Evolutionary conservation across 2,113 vertebrate genomes (phyloP).

Genomic region (Dasyornis broadbenti): DNA sequence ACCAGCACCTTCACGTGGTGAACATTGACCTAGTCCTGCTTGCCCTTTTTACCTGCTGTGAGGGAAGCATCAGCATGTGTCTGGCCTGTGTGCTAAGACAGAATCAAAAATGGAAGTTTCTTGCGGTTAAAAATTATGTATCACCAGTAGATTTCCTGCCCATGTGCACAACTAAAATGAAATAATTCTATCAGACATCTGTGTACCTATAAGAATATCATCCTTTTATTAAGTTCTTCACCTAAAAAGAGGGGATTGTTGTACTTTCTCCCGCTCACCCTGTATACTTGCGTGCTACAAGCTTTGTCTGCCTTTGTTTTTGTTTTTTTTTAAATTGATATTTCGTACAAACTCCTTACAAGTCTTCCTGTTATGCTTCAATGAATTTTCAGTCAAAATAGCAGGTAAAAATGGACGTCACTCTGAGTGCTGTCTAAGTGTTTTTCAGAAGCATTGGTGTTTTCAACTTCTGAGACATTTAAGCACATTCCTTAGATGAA

Average conservation of each 20-base stretch:
- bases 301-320: neutral
- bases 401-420: neutral
- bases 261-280: neutral
- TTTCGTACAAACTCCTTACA: neutral
- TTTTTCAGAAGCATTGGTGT: neutral
- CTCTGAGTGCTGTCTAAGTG: neutral
- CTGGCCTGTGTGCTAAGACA: neutral
- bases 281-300: neutral
- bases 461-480: neutral
- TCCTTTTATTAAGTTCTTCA: neutral
- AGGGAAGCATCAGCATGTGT: neutral
- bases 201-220: neutral
- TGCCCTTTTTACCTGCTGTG: neutral
- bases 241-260: neutral
- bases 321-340: neutral
- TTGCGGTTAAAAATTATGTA: neutral
- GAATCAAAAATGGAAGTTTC: neutral
- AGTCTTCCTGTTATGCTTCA: neutral
- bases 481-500: neutral
- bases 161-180: neutral
- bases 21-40: neutral
- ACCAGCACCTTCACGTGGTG: neutral
- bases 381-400: neutral
- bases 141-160: neutral
- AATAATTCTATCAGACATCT: neutral